Evolutionary conservation across 1,140 invertebrate species (phyloP), one percentile per base, ranked within the genome.

Genomic region (Chionoecetes opilio): DNA sequence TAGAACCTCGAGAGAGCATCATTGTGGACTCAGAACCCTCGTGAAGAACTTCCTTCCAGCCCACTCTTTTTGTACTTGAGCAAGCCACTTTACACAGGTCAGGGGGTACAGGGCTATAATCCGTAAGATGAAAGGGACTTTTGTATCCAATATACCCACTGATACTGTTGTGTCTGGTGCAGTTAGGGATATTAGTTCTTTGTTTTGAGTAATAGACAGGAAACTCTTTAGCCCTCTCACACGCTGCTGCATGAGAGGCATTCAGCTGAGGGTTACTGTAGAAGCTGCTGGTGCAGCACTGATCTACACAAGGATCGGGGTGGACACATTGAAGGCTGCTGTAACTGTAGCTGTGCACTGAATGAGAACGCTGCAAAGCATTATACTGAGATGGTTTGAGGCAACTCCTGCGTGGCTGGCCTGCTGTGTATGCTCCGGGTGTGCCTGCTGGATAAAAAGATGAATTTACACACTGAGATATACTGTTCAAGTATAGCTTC

Each of bases 11-110:
- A 21, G 91, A 93, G 37, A 82, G 34, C 91, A 93, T 26, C 34
- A 34, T 93, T 53, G 82, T 35, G n/a, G 17, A 85, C 34, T 34
- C 92, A 2, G 92, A 85, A 34, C 92, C 86, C 26, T 93, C 92
- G 53, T 93, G 92, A 14, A 93, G 92, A 31, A 87, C 82, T 85
- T 93, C 92, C 41, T 93, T 93, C 92, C 92, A 93, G n/a, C 92
- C 92, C 9, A 93, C 92, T 46, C 92, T 37, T n/a, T 93, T 93
- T 8, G 92, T 93, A 32, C 89, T 63, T 75, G 89, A 91, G 34
- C 46, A 34, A 31, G 53, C 35, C 63, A 91, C 35, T 75, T 91
- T 91, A 91, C 89, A 91, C 1, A 91, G 35, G 34, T 91, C 89
- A 34, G 89, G 89, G 17, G 92, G 75, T 86, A 85, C 37, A 53